Percentiles rank a stretch among this genome's conserved stretches.
phyloP scores from a whole-genome alignment of 1,140 invertebrate genomes.

The Anagrus nilaparvatae region DNA sequence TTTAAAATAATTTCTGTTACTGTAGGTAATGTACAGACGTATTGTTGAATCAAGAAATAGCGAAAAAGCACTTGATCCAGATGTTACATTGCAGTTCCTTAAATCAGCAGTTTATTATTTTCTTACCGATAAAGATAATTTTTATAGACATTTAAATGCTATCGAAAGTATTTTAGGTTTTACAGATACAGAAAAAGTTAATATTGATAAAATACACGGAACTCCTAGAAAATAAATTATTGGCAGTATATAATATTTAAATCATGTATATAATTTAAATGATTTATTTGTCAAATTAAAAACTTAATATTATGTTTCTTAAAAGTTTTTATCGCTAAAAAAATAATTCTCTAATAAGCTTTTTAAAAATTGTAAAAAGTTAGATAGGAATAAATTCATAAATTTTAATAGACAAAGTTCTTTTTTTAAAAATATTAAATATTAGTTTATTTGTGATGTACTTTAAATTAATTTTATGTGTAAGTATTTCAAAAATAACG shows the following conservation, averaged over 20 bases:
- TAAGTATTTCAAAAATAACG: no score
- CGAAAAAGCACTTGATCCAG: constrained; percentile 63
- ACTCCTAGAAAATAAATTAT: constrained; percentile 28
- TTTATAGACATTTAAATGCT: constrained; percentile 69
- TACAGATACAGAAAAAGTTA: constrained; percentile 60
- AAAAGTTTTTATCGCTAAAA: no score
- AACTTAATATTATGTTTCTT: not conserved
- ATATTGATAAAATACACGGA: constrained; percentile 52
- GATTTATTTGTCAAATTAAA: constrained; percentile 8
- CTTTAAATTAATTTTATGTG: no score
- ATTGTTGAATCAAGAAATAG: constrained; percentile 61
- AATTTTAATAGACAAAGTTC: no score
- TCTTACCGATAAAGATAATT: constrained; percentile 75
- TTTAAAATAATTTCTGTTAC: constrained; percentile 13
- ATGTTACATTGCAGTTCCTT: constrained; percentile 77
- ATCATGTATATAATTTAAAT: constrained; percentile 16
- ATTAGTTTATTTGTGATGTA: no score
- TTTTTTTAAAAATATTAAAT: no score
- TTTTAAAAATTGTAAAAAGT: no score
- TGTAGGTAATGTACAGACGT: constrained; percentile 70
- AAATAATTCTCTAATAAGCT: no score
- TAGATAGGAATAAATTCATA: no score
- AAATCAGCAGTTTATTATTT: constrained; percentile 87
- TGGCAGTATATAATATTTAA: no score
- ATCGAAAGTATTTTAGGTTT: constrained; percentile 81